Evolutionary conservation across 2,797 vertebrate species (phyloP), one percentile per base, ranked within the genome.

Genomic region (Hybognathus amarus): DNA sequence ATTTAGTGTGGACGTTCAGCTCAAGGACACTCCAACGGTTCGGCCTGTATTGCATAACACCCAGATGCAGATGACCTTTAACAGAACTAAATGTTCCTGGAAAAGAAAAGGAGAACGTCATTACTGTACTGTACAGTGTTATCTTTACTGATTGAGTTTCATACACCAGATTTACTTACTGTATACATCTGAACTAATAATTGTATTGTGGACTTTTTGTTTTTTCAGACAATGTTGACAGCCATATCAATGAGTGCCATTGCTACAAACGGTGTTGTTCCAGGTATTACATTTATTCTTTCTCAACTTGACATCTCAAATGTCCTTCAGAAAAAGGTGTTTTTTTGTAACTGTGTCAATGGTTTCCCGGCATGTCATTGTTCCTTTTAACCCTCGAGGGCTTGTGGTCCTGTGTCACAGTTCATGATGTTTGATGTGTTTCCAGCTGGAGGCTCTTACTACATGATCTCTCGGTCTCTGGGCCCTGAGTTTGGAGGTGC

Each of bases 171-270:
- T 47, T 30, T 40, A 50, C 36, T 59, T 70, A 9, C 15, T 30
- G 30, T 17, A 42, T 42, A 15, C 67, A 5, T 67, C 67, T 47
- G 7, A 10, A 22, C 12, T 73, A 13, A 52, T 73, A 52, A 36
- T 24, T 38, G 0, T 59, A 30, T 33, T 71, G 9, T 22, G 27
- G 0, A 42, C 4, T 0, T 5, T 66, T 50, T 22, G 1, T 61
- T 85, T 30, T 82, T 66, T 85, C 93, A 99, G 98, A 99, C 98
- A 1, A 96, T 98, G 97, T 92, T 99, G 89, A 99, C 98, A 0
- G 97, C 98, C 68, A 99, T 99, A 93, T 99, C 98, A 77, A 99
- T 99, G 98, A 99, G 98, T 85, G 98, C 98, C 24, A 98, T 99
- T 22, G 98, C 98, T 77, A 99, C 98, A 52, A 99, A 99, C 5